Base-by-base conservation (phyloP, 2,113 vertebrate species). In the Tetrax tetrax region DNA sequence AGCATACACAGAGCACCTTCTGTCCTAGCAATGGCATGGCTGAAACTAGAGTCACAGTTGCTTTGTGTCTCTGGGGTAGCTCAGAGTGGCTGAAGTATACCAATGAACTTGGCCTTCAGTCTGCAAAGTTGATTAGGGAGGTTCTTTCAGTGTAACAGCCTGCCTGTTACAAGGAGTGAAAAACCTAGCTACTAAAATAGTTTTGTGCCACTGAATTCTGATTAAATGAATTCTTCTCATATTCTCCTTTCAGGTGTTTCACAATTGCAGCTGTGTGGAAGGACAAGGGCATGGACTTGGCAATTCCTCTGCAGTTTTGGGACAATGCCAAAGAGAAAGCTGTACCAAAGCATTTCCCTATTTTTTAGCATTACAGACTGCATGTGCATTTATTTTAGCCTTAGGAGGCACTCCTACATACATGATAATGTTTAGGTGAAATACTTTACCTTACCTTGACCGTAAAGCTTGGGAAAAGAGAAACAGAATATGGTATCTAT, bases 401-500 rank as follows among this genome's bases (percentile, higher is more conserved):
- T 96, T 99, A 88, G 98, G 98, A 92, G 96, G 96, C 74, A 98
- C 98, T 4, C 98, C 99, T 8, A 97, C 97, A 14, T 99, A 98
- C 95, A 99, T 99, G 98, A 97, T 99, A 87, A 98, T 98, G 91
- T 98, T 99, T 96, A 98, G 98, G 99, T 99, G 64, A 97, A 96
- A 71, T 93, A 83, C 29, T 94, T 96, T 95, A 70, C 33, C 48
- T 95, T 80, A 70, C 24, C 51, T 93, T 96, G 59, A 74, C 85
- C 25, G 2, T 91, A 87, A 83, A 89, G 12, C 48, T 48, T 70
- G 23, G 78, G 95, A 45, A 66, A 83, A 92, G 60, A 86, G 76
- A 68, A 92, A 70, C 9, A 75, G 57, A 92, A 41, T 88, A 63
- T 37, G 3, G 2, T 51, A 28, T 47, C 59, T 88, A 7, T 8